phyloP scores from a whole-genome alignment of 2,797 vertebrate species.

The Enteromius paludinosus region DNA sequence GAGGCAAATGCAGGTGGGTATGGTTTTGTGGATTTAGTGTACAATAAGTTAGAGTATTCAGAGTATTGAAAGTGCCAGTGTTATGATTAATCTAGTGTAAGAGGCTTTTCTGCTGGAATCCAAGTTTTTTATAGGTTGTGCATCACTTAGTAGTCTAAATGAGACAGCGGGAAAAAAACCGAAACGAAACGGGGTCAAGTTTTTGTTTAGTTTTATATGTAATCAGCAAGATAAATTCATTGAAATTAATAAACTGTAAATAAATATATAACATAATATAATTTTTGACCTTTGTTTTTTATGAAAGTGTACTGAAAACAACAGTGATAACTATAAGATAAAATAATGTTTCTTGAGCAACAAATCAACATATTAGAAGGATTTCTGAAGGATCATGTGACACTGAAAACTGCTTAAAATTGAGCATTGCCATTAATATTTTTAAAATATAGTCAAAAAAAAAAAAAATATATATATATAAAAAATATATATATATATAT shows the following conservation, averaged over 20 bases:
- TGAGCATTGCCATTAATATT: neutral
- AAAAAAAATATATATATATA: no score
- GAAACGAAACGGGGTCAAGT: no score
- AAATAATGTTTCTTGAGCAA: neutral
- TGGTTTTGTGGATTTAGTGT: neutral
- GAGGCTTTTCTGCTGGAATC: neutral
- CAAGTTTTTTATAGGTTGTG: neutral
- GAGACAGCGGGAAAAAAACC: neutral
- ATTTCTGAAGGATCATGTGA: neutral
- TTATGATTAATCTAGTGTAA: neutral
- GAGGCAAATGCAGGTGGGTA: neutral
- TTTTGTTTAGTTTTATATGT: neutral
- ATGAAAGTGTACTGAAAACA: neutral
- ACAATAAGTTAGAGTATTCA: neutral
- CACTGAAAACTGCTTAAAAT: neutral
- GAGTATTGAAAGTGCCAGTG: neutral
- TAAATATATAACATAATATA: neutral
- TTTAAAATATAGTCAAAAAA: neutral
- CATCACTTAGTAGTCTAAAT: neutral
- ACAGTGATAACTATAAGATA: neutral
- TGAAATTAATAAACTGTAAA: neutral
- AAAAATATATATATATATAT: no score
- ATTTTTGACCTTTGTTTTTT: no score
- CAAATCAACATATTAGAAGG: neutral
- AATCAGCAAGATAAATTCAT: neutral